Percentiles rank a stretch among this genome's conserved stretches.
Conservation (phyloP, 1,140 invertebrate species). For the Myzus persicae region DNA sequence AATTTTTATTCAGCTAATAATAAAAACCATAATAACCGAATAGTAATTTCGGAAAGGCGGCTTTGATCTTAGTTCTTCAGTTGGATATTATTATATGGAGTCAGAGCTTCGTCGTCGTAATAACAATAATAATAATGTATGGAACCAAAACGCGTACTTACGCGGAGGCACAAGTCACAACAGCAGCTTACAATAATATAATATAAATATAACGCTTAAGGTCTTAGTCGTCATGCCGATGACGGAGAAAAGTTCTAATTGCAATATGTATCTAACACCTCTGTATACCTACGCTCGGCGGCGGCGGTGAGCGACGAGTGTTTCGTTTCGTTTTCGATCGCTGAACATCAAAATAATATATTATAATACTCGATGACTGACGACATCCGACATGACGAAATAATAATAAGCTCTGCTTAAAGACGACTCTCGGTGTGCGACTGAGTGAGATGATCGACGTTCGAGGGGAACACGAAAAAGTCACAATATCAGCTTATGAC, state of each 20-base stretch:
- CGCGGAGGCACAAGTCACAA: neutral
- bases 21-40: neutral
- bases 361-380: neutral
- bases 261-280: neutral
- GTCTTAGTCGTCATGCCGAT: neutral
- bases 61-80: too few relatives aligned
- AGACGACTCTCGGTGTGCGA: neutral
- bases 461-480: neutral
- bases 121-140: neutral
- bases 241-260: constrained; percentile 16
- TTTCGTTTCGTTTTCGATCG: neutral
- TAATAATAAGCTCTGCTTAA: neutral
- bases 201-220: neutral
- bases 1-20: neutral
- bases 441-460: neutral
- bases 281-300: too few relatives aligned
- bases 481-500: neutral
- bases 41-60: too few relatives aligned
- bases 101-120: too few relatives aligned
- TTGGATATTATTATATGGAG: too few relatives aligned
- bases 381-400: neutral
- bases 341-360: neutral
- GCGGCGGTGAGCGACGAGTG: neutral
- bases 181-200: too few relatives aligned
- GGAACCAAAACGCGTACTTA: too few relatives aligned